These are phyloP conservation scores for Rhynchophorus ferrugineus DNA, from an alignment of 1,140 invertebrate genomes.

Conservation along the genomic window DNA sequence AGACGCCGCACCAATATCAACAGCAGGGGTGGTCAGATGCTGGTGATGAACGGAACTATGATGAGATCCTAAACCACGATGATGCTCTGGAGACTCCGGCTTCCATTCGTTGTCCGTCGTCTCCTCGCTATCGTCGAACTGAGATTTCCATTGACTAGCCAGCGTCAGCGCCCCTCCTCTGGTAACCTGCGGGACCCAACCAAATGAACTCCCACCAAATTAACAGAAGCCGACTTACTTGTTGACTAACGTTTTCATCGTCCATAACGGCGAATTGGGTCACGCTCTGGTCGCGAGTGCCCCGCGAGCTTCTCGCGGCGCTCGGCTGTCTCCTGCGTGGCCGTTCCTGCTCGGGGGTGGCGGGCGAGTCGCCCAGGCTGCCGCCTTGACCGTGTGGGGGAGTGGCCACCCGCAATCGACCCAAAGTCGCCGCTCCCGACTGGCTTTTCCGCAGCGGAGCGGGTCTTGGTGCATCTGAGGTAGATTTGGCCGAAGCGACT, in stretches of 20 bases:
- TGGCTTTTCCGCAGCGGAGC: constrained; percentile 38
- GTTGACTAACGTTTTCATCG: constrained; percentile 87
- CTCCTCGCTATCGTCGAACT: constrained; percentile 89
- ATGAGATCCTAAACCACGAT: constrained; percentile 13
- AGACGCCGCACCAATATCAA: not conserved
- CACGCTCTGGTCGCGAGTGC: constrained; percentile 52
- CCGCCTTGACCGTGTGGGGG: constrained; percentile 21
- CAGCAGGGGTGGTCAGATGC: not conserved
- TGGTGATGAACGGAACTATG: constrained; percentile 13
- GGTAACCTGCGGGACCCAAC: constrained; percentile 57
- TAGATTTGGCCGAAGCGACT: constrained; percentile 34
- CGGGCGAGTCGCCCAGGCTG: constrained; percentile 35
- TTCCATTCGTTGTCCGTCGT: constrained; percentile 89
- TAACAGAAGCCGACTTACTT: constrained; percentile 48
- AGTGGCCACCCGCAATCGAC: constrained; percentile 47
- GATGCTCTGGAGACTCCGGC: constrained; percentile 70
- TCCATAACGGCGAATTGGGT: constrained; percentile 88
- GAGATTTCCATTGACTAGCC: constrained; percentile 88
- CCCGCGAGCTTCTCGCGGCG: constrained; percentile 36
- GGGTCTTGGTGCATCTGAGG: constrained; percentile 34
- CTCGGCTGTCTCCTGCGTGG: constrained; percentile 36
- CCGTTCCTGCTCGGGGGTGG: constrained; percentile 39
- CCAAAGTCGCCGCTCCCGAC: constrained; percentile 47
- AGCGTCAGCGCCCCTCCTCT: constrained; percentile 70
- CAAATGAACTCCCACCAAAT: too few species aligned